Evolutionary conservation across 1,140 invertebrate genomes (phyloP), one percentile per base, ranked within the genome.

Genomic region (Ladona fulva): DNA sequence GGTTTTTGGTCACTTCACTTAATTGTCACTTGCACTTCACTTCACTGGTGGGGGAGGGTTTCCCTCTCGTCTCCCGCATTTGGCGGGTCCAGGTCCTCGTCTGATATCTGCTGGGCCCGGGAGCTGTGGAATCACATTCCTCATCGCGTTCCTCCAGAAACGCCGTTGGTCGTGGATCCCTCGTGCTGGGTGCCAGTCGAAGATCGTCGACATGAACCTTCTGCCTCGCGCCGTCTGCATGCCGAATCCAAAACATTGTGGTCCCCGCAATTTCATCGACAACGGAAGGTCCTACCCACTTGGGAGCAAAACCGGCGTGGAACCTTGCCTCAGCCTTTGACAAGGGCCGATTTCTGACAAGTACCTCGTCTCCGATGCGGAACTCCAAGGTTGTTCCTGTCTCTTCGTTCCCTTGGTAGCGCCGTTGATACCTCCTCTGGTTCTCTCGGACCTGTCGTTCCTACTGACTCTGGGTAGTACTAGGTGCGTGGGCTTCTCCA

Each of bases 281-380:
- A 0, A 22, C n/a, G 42, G 24, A 79, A 52, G 80, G 80, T 5
- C 80, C 80, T 16, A 77, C 77, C 79, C 79, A 80, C 29, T 75
- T 75, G 0, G 74, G 29, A 0, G 78, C 79, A 76, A 81, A 78
- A 10, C 79, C 80, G 1, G 78, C 79, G 76, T 78, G 76, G 77
- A 79, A 79, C 6, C 74, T 22, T 0, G 78, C 78, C 0, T 22
- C 75, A 3, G 79, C 79, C 16, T 81, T 78, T 12, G 77, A 79
- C 1, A 79, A 78, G 6, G 77, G 78, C 74, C 79, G 78, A 0
- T 19, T 42, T 37, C 76, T 42, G 0, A 74, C 42, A 42, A 74
- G 78, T 6, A 79, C 76, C 8, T n/a, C 0, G 10, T 75, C 74
- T 1, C 66, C 80, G n/a, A 12, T 10, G 19, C 19, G 19, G 44